A percentile compares a stretch with the other conserved stretches of the same genome.
Conservation (phyloP, 2,888 invertebrate genomes). For the Stenchaetothrips biformis region DNA sequence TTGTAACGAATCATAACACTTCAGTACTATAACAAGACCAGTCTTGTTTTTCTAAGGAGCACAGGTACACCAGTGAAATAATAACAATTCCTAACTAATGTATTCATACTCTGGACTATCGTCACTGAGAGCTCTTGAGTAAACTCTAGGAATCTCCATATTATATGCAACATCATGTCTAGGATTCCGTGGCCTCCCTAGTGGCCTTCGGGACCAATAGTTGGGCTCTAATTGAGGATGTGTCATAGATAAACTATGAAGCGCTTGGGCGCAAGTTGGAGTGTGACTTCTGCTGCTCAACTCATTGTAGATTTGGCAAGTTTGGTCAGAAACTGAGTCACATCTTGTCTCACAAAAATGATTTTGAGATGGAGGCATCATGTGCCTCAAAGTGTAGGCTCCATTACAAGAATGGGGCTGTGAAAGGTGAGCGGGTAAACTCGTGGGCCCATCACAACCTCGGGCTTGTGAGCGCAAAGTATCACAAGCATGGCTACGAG, state of each 20-base stretch:
- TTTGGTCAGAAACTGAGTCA: slow-evolving; percentile 6
- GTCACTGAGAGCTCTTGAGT: slow-evolving; percentile 4
- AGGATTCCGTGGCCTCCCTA: slow-evolving; percentile 3
- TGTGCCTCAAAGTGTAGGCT: neutral
- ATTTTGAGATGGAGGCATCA: slow-evolving; percentile 18
- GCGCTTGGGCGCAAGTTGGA: neutral
- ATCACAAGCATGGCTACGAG: neutral
- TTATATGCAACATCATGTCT: slow-evolving; percentile 21
- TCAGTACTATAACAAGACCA: slow-evolving; percentile 14
- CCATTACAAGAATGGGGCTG: slow-evolving; percentile 9
- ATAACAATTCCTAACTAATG: slow-evolving; percentile 15
- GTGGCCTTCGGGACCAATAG: slow-evolving; percentile 2
- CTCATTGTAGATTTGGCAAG: slow-evolving; percentile 9
- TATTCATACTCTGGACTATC: slow-evolving; percentile 20
- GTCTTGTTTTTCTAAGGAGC: slow-evolving; percentile 9
- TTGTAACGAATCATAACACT: neutral
- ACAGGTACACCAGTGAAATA: slow-evolving; percentile 23
- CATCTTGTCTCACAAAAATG: slow-evolving; percentile 19
- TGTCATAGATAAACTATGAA: slow-evolving; percentile 4
- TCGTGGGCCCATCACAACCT: slow-evolving; percentile 1
- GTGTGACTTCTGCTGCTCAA: slow-evolving; percentile 7
- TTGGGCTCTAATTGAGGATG: neutral
- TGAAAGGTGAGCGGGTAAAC: neutral
- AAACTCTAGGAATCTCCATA: slow-evolving; percentile 10
- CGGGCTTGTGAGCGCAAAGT: slow-evolving; percentile 3